Conservation (phyloP, 2,113 vertebrate genomes). For the Rhynchopsitta pachyrhyncha region DNA sequence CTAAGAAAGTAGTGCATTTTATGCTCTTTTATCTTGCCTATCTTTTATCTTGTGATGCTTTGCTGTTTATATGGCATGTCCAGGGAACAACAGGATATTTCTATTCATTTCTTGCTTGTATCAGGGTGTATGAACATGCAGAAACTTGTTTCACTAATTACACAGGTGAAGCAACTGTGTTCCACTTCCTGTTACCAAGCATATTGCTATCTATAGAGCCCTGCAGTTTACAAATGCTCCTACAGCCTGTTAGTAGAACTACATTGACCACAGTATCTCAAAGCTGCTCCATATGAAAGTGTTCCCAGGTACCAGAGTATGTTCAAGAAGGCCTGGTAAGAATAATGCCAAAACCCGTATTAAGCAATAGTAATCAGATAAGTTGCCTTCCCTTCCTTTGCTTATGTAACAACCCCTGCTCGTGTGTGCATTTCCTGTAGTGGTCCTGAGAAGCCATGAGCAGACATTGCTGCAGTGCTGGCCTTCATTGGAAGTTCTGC, state of each 20-base stretch:
- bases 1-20: not conserved
- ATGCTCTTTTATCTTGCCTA: not conserved
- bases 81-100: not conserved
- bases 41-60: not conserved
- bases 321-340: not conserved
- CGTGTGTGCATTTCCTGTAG: not conserved
- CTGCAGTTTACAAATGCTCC: not conserved
- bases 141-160: not conserved
- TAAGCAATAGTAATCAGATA: not conserved
- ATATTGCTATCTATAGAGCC: not conserved
- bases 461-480: not conserved
- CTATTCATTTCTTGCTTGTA: not conserved
- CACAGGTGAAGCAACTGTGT: not conserved
- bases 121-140: not conserved
- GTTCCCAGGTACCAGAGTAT: not conserved
- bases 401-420: fast-evolving
- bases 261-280: not conserved
- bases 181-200: not conserved
- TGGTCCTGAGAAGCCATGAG: not conserved
- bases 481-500: not conserved
- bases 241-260: not conserved
- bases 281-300: not conserved
- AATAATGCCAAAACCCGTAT: not conserved
- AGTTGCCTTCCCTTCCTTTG: not conserved
- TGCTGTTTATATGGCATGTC: not conserved